Conservation (phyloP, 1,140 invertebrate genomes). For the Harlomillsia oculata region DNA sequence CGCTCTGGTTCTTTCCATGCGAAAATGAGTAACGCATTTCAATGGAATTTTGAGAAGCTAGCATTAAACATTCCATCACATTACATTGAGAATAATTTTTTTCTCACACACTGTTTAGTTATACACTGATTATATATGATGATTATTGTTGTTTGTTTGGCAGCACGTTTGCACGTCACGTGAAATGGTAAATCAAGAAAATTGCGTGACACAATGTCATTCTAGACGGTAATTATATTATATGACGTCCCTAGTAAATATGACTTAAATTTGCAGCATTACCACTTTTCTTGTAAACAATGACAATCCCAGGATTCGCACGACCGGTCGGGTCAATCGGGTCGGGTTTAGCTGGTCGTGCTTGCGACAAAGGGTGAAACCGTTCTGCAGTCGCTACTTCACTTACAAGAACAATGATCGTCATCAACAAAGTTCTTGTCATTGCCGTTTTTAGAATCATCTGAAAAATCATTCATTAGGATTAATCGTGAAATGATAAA, state of each 20-base stretch:
- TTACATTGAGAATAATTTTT: no score
- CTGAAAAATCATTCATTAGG: no score
- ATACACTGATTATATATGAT: background rate
- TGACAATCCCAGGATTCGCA: conserved; percentile 34
- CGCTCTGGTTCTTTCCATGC: no score
- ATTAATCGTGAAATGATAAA: no score
- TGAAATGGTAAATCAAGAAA: background rate
- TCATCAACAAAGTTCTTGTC: no score
- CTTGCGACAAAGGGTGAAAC: conserved; percentile 20
- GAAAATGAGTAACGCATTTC: no score
- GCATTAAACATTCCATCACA: no score
- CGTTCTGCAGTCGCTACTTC: no score
- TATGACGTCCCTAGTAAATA: background rate
- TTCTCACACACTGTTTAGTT: no score
- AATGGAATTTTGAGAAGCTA: no score
- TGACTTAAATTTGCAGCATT: background rate
- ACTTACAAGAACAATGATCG: background rate
- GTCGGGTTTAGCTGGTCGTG: conserved; percentile 24
- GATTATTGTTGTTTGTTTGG: background rate
- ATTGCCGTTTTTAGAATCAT: no score
- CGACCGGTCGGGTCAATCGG: conserved; percentile 33
- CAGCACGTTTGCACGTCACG: background rate
- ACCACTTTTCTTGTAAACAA: conserved; percentile 35
- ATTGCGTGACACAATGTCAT: background rate
- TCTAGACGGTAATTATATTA: background rate